Base-by-base conservation (phyloP, 2,113 vertebrate species). In the Apeltes quadracus region DNA sequence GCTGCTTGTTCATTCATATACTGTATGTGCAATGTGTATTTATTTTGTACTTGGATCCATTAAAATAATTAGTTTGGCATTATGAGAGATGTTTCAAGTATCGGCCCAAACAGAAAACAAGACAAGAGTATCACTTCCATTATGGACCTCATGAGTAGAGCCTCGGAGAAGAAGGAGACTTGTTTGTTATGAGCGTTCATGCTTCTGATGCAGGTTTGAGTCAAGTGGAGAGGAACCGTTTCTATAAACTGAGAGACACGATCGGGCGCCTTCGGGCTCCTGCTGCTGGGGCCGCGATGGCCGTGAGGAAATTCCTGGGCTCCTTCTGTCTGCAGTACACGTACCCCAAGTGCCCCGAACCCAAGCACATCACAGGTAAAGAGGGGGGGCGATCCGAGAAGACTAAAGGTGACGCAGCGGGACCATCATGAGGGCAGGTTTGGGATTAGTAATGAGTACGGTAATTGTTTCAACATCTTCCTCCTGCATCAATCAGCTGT, bases 201-300 rank as follows among this genome's bases (percentile, higher is more conserved):
- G 4, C 59, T 58, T 75, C 20, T 27, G 1, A 46, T 23, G 53
- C 65, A 90, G 86, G 82, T 14, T 53, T 88, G 4, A 80, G 7
- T 61, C 82, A 84, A 16, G 63, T 84, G 66, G 84, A 90, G 61
- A 88, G 76, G 61, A 87, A 64, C 22, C 73, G 81, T 23, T 90
- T 85, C 72, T 32, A 10, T 10, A 2, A n/a, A 1, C 44, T 88
- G 86, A 70, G 50, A 72, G 41, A 34, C 0, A 1, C 15, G 0
- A 68, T 88, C 48, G 2, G 53, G 18, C 85, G 75, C 54, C 43
- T 87, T 2, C 41, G 83, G 69, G 76, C 46, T 54, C 62, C 71
- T 4, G 25, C 3, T 18, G 39, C 50, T 46, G 34, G 16, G 6
- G 39, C 50, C 41, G 34, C 20, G 8, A 1, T 1, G 4, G 0